Base-by-base conservation (phyloP, 2,113 vertebrate species). In the Alectura lathami region DNA sequence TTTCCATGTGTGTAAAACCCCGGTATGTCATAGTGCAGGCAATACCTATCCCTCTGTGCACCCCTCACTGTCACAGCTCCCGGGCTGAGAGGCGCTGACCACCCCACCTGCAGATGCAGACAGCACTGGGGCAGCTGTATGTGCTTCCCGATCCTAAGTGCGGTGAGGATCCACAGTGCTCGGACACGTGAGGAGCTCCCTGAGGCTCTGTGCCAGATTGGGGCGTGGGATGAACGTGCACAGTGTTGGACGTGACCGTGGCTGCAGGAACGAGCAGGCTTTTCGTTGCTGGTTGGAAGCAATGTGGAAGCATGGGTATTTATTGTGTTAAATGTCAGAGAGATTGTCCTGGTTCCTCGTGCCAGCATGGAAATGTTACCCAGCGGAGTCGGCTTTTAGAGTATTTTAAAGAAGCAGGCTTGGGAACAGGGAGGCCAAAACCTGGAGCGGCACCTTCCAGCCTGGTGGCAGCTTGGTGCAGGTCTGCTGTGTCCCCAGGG, bases 371-470 rank as follows among this genome's bases (percentile, higher is more conserved):
- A 23, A 27, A 24, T 0, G 8, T 54, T 50, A 26, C 0, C 40
- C 16, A 2, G 1, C 0, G 0, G 47, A 4, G 43, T 43, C 8
- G 4, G 2, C 9, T 32, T 32, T 34, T 6, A 0, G 3, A 5
- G 6, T 50, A 60, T 83, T 22, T 12, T 8, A 8, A 32, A 15
- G 67, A 17, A 5, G 13, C 24, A 4, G 13, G 4, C 34, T 51
- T 17, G 60, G 54, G 51, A 80, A 11, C 0, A 4, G 7, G 34
- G 42, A 69, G 24, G 53, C 48, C 45, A 5, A 43, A 66, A 1
- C 8, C 13, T 7, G 16, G 54, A 57, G 34, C 30, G n/a, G 51
- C 27, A 3, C 42, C 16, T 50, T 81, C 18, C n/a, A 6, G 42
- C 0, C 2, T 3, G 21, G n/a, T 3, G 11, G 54, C 36, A 3